Evolutionary conservation across 2,113 vertebrate genomes (phyloP), one percentile per base, ranked within the genome.

Genomic region (Microtus oregoni): DNA sequence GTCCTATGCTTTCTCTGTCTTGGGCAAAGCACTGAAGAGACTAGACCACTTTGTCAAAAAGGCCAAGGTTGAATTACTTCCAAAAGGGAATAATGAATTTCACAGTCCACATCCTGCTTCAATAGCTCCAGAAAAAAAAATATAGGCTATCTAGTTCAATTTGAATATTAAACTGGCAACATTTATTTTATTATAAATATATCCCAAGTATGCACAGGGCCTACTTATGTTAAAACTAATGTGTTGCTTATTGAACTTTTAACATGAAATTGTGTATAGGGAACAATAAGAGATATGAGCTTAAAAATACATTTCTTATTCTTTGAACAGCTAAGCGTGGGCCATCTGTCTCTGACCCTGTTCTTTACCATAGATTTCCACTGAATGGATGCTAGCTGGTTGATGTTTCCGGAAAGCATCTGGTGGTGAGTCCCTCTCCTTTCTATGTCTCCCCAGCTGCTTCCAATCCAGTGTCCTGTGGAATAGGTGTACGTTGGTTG

Each of bases 1-100:
- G 38, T 32, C 47, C 41, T 92, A 1, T 77, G 81, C 50, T 87
- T 92, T 77, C 52, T 19, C 28, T 88, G 3, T 73, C 58, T 89
- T 86, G 77, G 67, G 83, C 10, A 58, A 30, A 20, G 35, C 5
- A 11, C 65, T 24, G 70, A 47, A 89, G 72, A 81, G 32, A 55
- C 52, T 92, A 92, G 92, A 96, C 93, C 17, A 82, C 73, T 85
- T 9, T 44, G 26, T 55, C 58, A 86, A 87, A 89, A 93, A 67
- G 52, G 11, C 67, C 72, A n/a, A 89, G 20, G 30, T 35, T 95
- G 90, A 94, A 94, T 90, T 78, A 83, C 22, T 94, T 92, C 67
- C 61, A 30, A 50, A 0, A 38, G 81, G 26, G 86, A 94, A 72
- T 32, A 70, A 90, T 86, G 86, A 89, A 35, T 19, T 76, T 91